Evolutionary conservation across 1,140 invertebrate species (phyloP), one percentile per base, ranked within the genome.

Genomic region (Cephus cinctus): DNA sequence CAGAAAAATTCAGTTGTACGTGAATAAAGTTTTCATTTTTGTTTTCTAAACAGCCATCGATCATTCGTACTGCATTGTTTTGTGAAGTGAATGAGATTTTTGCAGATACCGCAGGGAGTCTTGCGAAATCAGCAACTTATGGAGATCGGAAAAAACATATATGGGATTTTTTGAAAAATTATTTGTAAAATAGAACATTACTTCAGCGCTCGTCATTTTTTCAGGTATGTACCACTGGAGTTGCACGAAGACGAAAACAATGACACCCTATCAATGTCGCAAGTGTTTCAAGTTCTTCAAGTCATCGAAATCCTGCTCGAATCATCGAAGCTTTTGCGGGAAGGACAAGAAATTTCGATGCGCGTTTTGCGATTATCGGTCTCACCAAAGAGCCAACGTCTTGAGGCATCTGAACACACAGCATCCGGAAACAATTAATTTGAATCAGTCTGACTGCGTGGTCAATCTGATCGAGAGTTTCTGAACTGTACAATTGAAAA

Each of bases 301-400:
- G 39, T 59, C 44, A 2, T 36, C 44, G 4, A 50, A 52, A 38
- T 57, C 54, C 1, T 54, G 47, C 14, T 40, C 45, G 14, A 46
- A 52, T 9, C 64, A 63, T 46, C 38, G 47, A 1, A 53, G 38
- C 11, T 48, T 47, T 20, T 78, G 75, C 47, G 81, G 80, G 31
- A 76, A 77, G 34, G 74, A 77, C 46, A 75, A 79, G 32, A 73
- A 71, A 50, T 80, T 73, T 56, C 57, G 67, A 32, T 81, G 78
- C 55, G 48, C 46, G 8, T 61, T 66, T 49, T 80, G 78, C 45
- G 52, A 54, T 42, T 78, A 78, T 48, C 70, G 69, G 15, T 75
- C 76, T 15, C 76, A 80, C 50, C 67, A 76, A 34, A 80, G 78
- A 61, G 69, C 71, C 22, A 75, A 78, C 53, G 58, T 80, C 8